These are phyloP conservation scores for Aplochiton taeniatus DNA, from an alignment of 2,797 vertebrate species.

Conservation along the genomic window DNA sequence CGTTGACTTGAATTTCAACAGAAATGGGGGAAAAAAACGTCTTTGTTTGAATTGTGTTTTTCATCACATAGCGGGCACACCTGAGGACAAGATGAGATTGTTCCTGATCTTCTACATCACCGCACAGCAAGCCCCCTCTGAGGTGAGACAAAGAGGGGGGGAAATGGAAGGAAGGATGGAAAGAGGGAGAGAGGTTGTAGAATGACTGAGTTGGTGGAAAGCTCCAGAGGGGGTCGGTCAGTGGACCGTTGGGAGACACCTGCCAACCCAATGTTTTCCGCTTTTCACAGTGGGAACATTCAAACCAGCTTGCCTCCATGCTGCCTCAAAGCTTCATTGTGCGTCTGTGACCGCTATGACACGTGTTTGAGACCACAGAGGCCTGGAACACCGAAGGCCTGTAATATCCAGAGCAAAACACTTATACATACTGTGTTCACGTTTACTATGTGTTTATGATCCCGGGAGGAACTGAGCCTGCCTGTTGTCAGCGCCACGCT, in stretches of 20 bases:
- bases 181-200: too few species aligned
- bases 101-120: slow-evolving; percentile 97
- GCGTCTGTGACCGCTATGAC: slow-evolving; percentile 25
- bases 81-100: slow-evolving; percentile 96
- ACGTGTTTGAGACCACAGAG: slow-evolving; percentile 37
- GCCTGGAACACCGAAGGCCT: slow-evolving; percentile 41
- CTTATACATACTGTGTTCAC: slow-evolving; percentile 25
- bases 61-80: slow-evolving; percentile 83
- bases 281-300: slow-evolving; percentile 10
- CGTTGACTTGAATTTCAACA: too few species aligned
- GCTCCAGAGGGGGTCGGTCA: too few species aligned
- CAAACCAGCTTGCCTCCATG: slow-evolving; percentile 17
- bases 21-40: neutral
- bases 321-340: slow-evolving; percentile 52
- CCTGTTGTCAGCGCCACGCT: neutral
- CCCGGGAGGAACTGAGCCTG: neutral
- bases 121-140: slow-evolving; percentile 86
- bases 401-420: slow-evolving; percentile 50
- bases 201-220: too few species aligned
- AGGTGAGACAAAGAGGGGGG: slow-evolving; percentile 73
- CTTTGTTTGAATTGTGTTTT: slow-evolving; percentile 32
- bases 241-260: slow-evolving; percentile 23
- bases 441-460: neutral
- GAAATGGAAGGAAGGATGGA: too few species aligned
- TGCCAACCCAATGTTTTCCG: slow-evolving; percentile 8